Percentiles rank a stretch among this genome's conserved stretches.
phyloP scores from a whole-genome alignment of 2,797 vertebrate genomes.

The Enteromius argenteus region DNA sequence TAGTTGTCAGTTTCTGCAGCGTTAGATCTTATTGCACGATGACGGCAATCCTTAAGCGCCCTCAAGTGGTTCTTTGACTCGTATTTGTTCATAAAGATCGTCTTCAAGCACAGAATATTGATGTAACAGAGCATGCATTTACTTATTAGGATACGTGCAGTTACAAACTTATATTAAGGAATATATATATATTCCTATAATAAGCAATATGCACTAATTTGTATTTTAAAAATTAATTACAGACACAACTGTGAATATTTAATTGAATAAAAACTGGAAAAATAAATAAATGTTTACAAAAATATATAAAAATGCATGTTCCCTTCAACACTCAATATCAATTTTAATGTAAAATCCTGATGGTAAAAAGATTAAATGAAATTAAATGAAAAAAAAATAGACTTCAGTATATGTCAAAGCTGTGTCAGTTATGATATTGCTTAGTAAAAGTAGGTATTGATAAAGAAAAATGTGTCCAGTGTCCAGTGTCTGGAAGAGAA shows the following conservation, averaged over 20 bases:
- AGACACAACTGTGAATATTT: neutral
- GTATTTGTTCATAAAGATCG: neutral
- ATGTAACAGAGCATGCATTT: neutral
- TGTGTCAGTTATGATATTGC: neutral
- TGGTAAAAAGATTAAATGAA: neutral
- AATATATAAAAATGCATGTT: neutral
- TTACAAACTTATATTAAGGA: neutral
- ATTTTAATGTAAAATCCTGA: neutral
- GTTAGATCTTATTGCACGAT: neutral
- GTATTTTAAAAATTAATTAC: neutral
- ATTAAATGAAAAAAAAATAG: neutral
- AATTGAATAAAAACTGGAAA: neutral
- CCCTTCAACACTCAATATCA: neutral
- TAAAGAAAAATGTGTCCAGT: neutral
- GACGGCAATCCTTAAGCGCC: constrained; percentile 19
- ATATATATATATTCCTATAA: neutral
- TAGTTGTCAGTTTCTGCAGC: constrained; percentile 12
- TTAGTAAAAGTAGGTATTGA: neutral
- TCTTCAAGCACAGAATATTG: neutral
- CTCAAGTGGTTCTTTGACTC: constrained; percentile 7
- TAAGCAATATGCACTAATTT: neutral
- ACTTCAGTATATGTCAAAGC: neutral
- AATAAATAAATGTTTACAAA: neutral
- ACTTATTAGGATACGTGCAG: neutral
- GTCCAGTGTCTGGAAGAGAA: neutral